Base-by-base conservation (phyloP, 2,888 invertebrate genomes). In the Lysandra bellargus region DNA sequence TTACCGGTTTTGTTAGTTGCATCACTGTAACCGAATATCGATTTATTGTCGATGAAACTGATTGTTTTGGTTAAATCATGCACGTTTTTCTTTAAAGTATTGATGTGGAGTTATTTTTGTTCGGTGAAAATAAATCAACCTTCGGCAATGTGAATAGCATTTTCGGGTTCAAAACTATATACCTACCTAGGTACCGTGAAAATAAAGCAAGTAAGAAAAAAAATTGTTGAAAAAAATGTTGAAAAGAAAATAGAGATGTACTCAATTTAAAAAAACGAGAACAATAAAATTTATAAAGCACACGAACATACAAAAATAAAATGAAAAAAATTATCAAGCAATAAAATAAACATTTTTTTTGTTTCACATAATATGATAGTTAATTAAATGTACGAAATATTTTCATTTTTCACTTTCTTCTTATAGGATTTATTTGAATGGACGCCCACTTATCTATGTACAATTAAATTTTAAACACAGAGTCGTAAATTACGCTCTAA, bases 1-100 rank as follows among this genome's bases (percentile, higher is more conserved):
- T 76, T 76, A 76, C 76, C 76, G 76, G 57, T 76, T 57, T 57
- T 49, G 73, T 44, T 23, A 23, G 74, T 75, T 75, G 23, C 74
- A 75, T 75, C 74, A 75, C 49, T 37, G 73, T 73, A 69, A 69
- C 14, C 30, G 4, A 33, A 69, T 33, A 69, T 1, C 14, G 69
- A 33, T 69, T 33, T 69, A 33, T 33, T 69, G 14, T 33, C 14
- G 69, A 69, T 23, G 9, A 64, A 69, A 69, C 33, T 69, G 33
- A 12, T 33, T 33, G 30, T 33, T 64, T 33, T 69, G 33, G 30
- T 33, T 33, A 69, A 69, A 69, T 33, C 33, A 33, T 64, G 64
- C 64, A 53, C 14, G 53, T 53, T 1, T 14, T 14, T 14, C 12
- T 12, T 53, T 14, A 53, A 14, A 14, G 12, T 61, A 61, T 44